These are phyloP conservation scores for Penelope pileata DNA, from an alignment of 2,113 vertebrate genomes.

Conservation along the genomic window DNA sequence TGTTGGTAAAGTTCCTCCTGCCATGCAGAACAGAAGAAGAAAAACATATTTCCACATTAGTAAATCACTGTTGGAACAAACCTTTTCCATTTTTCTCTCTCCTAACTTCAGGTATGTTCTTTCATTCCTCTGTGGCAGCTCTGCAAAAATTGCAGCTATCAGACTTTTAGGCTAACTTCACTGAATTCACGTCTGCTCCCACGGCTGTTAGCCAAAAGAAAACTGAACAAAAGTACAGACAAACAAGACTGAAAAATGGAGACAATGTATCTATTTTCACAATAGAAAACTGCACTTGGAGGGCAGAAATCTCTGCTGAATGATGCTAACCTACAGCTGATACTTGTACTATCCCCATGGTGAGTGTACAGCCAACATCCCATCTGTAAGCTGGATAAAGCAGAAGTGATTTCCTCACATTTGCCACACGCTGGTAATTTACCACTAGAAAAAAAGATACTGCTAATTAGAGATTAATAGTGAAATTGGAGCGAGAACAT, in stretches of 20 bases:
- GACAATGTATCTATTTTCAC: neutral
- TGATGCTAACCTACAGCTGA: neutral
- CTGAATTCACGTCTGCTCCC: neutral
- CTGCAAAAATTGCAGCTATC: neutral
- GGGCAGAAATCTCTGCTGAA: neutral
- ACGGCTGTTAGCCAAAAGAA: fast-evolving
- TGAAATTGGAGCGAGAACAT: neutral
- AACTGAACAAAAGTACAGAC: neutral
- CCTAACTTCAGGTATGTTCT: neutral
- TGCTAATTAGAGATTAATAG: neutral
- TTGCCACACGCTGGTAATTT: neutral
- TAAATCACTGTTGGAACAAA: neutral
- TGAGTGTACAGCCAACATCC: neutral
- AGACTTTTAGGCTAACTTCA: neutral
- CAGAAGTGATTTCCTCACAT: neutral
- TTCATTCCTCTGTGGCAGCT: neutral
- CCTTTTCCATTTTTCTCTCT: neutral
- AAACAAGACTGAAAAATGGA: neutral
- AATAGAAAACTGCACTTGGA: neutral
- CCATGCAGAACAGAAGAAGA: neutral
- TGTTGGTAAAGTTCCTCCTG: neutral
- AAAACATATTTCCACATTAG: neutral
- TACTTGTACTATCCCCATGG: neutral
- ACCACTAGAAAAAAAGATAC: neutral
- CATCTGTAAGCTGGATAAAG: neutral